Conservation (phyloP, 2,888 invertebrate species). For the Athalia cordata region DNA sequence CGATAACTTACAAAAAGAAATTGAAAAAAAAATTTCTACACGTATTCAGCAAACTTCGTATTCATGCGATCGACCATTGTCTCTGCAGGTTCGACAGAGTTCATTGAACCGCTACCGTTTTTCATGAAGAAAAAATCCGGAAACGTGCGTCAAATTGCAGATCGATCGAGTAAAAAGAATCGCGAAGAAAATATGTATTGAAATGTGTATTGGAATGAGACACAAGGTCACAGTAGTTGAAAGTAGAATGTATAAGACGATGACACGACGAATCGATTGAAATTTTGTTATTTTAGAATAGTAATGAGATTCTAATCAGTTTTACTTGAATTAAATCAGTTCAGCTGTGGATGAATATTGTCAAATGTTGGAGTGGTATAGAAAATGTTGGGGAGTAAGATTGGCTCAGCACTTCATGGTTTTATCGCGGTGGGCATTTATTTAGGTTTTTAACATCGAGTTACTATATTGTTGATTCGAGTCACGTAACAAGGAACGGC, state of each 20-base stretch:
- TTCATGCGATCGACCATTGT: too few relatives aligned
- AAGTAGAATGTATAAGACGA: too few relatives aligned
- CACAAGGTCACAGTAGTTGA: too few relatives aligned
- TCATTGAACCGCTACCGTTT: conserved; percentile 4
- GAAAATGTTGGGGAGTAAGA: too few relatives aligned
- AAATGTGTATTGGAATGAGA: not conserved
- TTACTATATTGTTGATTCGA: conserved; percentile 8
- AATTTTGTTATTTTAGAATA: too few relatives aligned
- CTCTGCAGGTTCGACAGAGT: not conserved
- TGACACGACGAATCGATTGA: too few relatives aligned
- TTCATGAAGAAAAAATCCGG: not conserved
- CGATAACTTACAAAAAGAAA: too few relatives aligned
- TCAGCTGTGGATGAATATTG: too few relatives aligned
- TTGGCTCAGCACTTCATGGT: not conserved
- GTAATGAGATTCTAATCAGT: too few relatives aligned
- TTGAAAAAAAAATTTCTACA: not conserved
- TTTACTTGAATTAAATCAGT: too few relatives aligned
- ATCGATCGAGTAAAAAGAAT: conserved; percentile 4
- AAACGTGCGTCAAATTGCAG: conserved; percentile 3
- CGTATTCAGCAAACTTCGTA: not conserved
- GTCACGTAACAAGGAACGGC: conserved; percentile 31
- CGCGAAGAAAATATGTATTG: not conserved
- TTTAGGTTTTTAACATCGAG: not conserved
- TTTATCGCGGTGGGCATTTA: not conserved
- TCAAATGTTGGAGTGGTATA: too few relatives aligned